A percentile compares a stretch with the other conserved stretches of the same genome.
Evolutionary conservation across 1,140 invertebrate species (phyloP).

Genomic region (Papilio machaon): DNA sequence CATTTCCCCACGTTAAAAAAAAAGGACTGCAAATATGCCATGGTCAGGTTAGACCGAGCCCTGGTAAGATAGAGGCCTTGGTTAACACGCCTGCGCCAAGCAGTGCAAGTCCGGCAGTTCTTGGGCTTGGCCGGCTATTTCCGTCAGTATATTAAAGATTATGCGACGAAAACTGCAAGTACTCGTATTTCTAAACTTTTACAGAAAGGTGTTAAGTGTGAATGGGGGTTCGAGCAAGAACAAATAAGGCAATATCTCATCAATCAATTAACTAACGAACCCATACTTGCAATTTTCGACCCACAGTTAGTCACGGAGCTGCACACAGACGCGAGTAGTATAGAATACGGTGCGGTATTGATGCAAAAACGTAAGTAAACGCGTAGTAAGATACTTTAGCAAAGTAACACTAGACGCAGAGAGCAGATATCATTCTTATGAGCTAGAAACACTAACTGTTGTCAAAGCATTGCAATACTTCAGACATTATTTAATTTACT

Average conservation of each 20-base stretch:
- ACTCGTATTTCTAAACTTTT: conserved; percentile 44
- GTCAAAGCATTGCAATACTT: no score
- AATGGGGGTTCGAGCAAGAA: conserved; percentile 36
- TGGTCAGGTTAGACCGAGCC: conserved; percentile 38
- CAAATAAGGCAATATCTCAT: conserved; percentile 25
- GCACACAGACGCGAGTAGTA: neutral
- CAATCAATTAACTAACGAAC: conserved; percentile 29
- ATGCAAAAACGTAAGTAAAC: no score
- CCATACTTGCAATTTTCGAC: conserved; percentile 38
- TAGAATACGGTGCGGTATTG: neutral
- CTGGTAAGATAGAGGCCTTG: conserved; percentile 42
- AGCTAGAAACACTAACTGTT: no score
- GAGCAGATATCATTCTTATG: no score
- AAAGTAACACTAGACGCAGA: no score
- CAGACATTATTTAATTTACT: no score
- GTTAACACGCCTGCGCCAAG: conserved; percentile 41
- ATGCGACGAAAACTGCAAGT: conserved; percentile 43
- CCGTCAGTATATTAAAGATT: conserved; percentile 42
- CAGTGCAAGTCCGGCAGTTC: conserved; percentile 47
- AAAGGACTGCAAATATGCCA: conserved; percentile 32
- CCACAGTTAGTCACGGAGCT: conserved; percentile 17
- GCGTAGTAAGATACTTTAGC: no score
- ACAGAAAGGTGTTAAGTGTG: conserved; percentile 17
- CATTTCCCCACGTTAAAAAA: no score
- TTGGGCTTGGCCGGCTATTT: conserved; percentile 48